Base-by-base conservation (phyloP, 1,140 invertebrate species). In the Eumaeus atala region DNA sequence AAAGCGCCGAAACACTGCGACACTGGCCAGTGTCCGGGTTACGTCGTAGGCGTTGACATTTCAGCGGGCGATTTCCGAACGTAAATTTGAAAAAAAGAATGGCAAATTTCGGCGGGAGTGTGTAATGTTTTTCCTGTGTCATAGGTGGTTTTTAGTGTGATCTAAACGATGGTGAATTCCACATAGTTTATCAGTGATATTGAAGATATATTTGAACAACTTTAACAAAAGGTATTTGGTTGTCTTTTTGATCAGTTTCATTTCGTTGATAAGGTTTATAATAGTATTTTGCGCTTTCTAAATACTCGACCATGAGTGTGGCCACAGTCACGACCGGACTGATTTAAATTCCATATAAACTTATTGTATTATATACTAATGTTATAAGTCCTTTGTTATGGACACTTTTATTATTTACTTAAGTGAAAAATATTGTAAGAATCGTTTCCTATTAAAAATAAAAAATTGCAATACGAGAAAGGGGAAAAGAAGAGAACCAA, bases 261-360 rank as follows among this genome's bases (percentile, higher is more conserved):
- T 28, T 28, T 28, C 21, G 66, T 64, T 70, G 78, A 82, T 77
- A 72, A 71, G 71, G 77, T 65, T 66, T 66, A 71, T 67, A 70
- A 69, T 70, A 58, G 67, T 74, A 72, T 73, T 56, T 72, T 69
- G 70, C 77, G 77, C 82, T 85, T 85, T 85, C 82, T 85, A 85
- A 80, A 80, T 71, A 70, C 56, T 62, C 74, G 82, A 72, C 79
- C 79, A 77, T 84, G 81, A 84, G 79, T 84, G 76, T 78, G 70
- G 64, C 70, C 64, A 62, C 61, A 67, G 75, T 83, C 77, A 83
- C 81, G 79, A 81, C 63, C 59, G 68, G 54, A 61, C 61, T 66
- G 64, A 70, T 67, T 75, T 75, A 70, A 72, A 67, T 74, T 72
- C 59, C 49, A 58, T 53, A 64, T 67, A 61, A 70, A 70, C 62